These are phyloP conservation scores for Gadus macrocephalus DNA, from an alignment of 2,113 vertebrate genomes.

Conservation along the genomic window DNA sequence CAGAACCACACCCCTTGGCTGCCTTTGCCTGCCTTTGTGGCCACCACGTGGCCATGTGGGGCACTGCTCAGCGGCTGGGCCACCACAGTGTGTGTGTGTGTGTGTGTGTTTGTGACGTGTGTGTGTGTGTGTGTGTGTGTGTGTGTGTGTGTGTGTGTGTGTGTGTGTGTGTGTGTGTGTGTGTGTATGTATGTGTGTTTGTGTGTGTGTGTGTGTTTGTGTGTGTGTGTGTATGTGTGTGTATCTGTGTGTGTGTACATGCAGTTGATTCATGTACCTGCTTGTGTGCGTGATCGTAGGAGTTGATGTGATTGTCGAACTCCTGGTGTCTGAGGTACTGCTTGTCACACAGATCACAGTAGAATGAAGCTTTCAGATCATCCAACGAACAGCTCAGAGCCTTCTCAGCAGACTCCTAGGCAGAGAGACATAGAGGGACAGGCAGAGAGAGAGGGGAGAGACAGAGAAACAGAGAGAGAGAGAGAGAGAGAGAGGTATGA, in stretches of 20 bases:
- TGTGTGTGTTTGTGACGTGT: neutral
- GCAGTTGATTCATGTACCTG: slow-evolving; percentile 76
- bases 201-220: slow-evolving; percentile 5
- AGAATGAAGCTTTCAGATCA: slow-evolving; percentile 95
- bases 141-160: neutral
- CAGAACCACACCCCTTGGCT: no score
- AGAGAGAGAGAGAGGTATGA: neutral
- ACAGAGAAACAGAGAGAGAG: neutral
- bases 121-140: neutral
- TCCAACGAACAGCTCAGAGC: slow-evolving; percentile 86
- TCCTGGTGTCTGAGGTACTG: slow-evolving; percentile 99
- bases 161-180: slow-evolving; percentile 82
- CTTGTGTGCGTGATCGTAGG: slow-evolving; percentile 98
- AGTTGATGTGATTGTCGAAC: slow-evolving; percentile 99
- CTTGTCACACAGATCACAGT: slow-evolving; percentile 98
- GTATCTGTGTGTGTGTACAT: slow-evolving; percentile 7
- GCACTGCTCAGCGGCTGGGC: no score
- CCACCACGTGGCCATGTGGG: no score
- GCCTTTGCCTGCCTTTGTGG: no score
- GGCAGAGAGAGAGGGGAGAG: slow-evolving; percentile 16
- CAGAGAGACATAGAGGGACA: slow-evolving; percentile 44
- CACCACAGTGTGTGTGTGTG: neutral
- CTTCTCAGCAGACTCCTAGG: slow-evolving; percentile 86
- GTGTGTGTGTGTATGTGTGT: slow-evolving; percentile 7
- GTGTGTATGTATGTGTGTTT: slow-evolving; percentile 9